Base-by-base conservation (phyloP, 2,888 invertebrate species). In the Pelosia muscerda region DNA sequence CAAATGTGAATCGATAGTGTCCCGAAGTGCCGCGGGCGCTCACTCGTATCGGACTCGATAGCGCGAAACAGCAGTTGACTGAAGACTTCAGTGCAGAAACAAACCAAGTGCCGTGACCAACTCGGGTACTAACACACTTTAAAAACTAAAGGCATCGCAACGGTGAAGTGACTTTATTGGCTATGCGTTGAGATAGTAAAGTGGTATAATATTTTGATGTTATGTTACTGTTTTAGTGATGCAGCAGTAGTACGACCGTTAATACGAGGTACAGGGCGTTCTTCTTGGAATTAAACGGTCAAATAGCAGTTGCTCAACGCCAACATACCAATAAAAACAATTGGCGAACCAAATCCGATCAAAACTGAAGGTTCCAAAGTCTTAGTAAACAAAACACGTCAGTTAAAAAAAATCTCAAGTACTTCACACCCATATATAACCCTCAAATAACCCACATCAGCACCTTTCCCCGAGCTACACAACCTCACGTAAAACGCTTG, bases 401-500 rank as follows among this genome's bases (percentile, higher is more conserved):
- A 49, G n/a, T 2, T n/a, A 38, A 49, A 34, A 34, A 34, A 49
- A 49, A 49, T 19, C 42, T 49, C n/a, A n/a, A 19, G 9, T n/a
- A 19, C n/a, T 49, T n/a, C 49, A 49, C 9, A 49, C 49, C 49
- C 49, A 9, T 9, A 49, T 49, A 49, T n/a, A 49, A 2, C n/a
- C 19, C 49, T 49, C 49, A 49, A 49, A 49, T 49, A 49, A n/a
- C 49, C 49, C 49, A 49, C n/a, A 49, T 49, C 49, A 49, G 19
- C 49, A n/a, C 49, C 49, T n/a, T 19, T n/a, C 49, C 49, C 2
- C 8, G 8, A n/a, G 54, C 54, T 22, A 55, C 25, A 55, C 22
- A 55, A 68, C 25, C 34, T 53, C 13, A 61, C 42, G 8, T 58
- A 75, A 53, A 70, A 68, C 61, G 55, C 56, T 53, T 26, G 56